Base-by-base conservation (phyloP, 2,797 vertebrate species). In the Brotula barbata region DNA sequence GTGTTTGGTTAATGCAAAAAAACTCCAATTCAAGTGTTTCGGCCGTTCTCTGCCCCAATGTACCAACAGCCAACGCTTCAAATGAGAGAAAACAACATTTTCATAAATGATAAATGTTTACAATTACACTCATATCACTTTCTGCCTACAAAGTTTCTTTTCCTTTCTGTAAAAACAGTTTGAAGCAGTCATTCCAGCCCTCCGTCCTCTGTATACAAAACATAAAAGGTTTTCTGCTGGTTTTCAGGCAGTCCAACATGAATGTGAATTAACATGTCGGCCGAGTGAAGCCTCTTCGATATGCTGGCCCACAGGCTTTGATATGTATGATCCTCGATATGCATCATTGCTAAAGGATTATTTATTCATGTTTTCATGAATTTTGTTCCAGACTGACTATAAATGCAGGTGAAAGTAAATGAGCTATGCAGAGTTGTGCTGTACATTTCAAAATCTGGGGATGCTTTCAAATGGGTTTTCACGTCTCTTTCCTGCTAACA, bases 221-320 rank as follows among this genome's bases (percentile, higher is more conserved):
- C 68, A 61, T 68, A 17, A 58, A 73, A 58, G 58, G 12, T 13
- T 77, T 64, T 51, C 49, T 42, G 42, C 58, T 58, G 43, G 39
- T 49, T 53, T 57, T 42, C 58, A 54, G 43, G 46, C 55, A 7
- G 52, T 65, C 70, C 43, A 43, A 16, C 58, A 58, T 73, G 73
- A 80, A 78, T 79, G 51, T 52, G 59, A 82, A 79, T 82, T 28
- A 77, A 68, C 25, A 11, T 19, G 0, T 48, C 33, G 13, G 54
- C 42, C 33, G 40, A 47, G 22, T 36, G 60, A 21, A 56, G 70
- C 64, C 6, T 42, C 75, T 87, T 83, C 86, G 80, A 87, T 86
- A 65, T 70, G 33, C 44, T 59, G 58, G 46, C 62, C 76, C 37
- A 41, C 49, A 16, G 46, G 68, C 78, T 83, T 85, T 84, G 70